These are phyloP conservation scores for Sacculina carcini DNA, from an alignment of 2,888 invertebrate genomes.

Conservation along the genomic window DNA sequence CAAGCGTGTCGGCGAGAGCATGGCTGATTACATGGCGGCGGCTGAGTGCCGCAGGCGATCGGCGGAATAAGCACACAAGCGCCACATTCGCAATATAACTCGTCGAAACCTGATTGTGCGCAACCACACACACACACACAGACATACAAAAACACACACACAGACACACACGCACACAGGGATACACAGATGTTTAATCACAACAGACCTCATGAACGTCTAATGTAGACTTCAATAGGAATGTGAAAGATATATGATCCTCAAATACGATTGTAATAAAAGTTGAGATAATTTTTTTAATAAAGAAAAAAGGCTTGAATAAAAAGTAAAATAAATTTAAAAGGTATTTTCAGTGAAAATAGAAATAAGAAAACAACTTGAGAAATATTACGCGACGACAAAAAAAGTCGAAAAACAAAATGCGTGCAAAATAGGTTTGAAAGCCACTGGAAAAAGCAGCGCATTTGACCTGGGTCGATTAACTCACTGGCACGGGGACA, in stretches of 20 bases:
- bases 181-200: not conserved
- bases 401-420: too few relatives aligned
- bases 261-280: too few relatives aligned
- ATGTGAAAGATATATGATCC: too few relatives aligned
- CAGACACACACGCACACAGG: not conserved
- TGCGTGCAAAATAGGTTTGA: too few relatives aligned
- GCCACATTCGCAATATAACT: constrained; percentile 75
- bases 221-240: not conserved
- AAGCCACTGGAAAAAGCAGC: too few relatives aligned
- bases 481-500: constrained; percentile 8
- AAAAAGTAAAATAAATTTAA: too few relatives aligned
- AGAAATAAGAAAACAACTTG: too few relatives aligned
- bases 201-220: not conserved
- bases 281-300: too few relatives aligned
- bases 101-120: constrained; percentile 38
- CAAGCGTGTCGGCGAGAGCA: constrained; percentile 53
- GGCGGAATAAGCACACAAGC: constrained; percentile 63
- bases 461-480: too few relatives aligned
- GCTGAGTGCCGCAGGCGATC: constrained; percentile 65
- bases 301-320: too few relatives aligned
- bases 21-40: constrained; percentile 47
- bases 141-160: not conserved
- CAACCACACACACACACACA: constrained; percentile 16
- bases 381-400: too few relatives aligned
- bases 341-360: too few relatives aligned